These are phyloP conservation scores for Perithous albicinctus DNA, from an alignment of 2,888 invertebrate genomes.

Conservation along the genomic window DNA sequence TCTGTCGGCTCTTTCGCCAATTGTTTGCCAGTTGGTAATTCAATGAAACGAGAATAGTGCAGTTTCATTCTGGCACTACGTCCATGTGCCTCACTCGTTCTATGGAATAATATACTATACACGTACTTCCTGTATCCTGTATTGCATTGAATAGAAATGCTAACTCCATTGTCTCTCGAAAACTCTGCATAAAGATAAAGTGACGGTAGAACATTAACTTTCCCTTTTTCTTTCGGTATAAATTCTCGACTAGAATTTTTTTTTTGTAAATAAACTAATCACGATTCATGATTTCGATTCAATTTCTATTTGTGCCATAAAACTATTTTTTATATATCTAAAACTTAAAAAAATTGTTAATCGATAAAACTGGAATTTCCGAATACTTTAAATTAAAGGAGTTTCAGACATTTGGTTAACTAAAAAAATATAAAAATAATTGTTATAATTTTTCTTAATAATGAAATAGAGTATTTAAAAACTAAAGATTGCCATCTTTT, in stretches of 20 bases:
- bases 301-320: background rate
- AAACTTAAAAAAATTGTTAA: too few species aligned
- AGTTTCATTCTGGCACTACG: conserved; percentile 21
- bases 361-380: too few species aligned
- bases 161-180: background rate
- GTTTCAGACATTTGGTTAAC: too few species aligned
- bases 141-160: background rate
- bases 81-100: background rate
- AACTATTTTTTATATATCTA: background rate
- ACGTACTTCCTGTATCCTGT: background rate
- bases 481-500: too few species aligned
- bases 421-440: too few species aligned
- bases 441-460: too few species aligned
- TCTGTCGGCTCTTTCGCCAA: conserved; percentile 55
- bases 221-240: background rate
- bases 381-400: too few species aligned
- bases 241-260: background rate
- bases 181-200: background rate
- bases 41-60: conserved; percentile 42
- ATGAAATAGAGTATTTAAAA: too few species aligned
- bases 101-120: background rate
- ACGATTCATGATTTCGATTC: background rate
- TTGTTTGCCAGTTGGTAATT: conserved; percentile 62
- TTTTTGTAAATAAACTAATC: background rate
- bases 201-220: conserved; percentile 12